phyloP scores from a whole-genome alignment of 2,113 vertebrate genomes.

The Pangasianodon hypophthalmus region DNA sequence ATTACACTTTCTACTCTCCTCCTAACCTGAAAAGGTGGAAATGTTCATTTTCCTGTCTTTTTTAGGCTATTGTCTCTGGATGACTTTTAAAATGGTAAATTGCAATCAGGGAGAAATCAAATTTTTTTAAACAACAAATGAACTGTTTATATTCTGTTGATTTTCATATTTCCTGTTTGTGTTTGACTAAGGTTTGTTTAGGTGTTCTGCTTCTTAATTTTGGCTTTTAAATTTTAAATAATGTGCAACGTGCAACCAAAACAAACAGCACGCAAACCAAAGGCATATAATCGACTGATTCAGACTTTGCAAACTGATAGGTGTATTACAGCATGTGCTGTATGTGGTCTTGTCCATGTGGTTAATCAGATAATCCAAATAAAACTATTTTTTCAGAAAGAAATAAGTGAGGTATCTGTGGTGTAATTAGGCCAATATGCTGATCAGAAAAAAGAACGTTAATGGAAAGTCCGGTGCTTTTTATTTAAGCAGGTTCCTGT shows the following conservation, averaged over 20 bases:
- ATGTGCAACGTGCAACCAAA: background rate
- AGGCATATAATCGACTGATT: background rate
- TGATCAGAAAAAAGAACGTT: background rate
- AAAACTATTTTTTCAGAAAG: background rate
- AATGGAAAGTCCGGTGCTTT: background rate
- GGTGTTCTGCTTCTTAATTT: background rate
- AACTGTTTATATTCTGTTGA: background rate
- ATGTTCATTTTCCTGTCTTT: background rate
- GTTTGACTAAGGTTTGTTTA: background rate
- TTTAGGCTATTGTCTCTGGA: background rate
- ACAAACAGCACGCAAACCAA: background rate
- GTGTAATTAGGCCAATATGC: background rate
- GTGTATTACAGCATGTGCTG: background rate
- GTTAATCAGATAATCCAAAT: background rate
- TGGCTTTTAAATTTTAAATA: background rate
- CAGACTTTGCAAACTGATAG: background rate
- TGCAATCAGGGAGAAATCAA: background rate
- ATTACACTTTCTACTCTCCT: background rate
- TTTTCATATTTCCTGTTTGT: background rate
- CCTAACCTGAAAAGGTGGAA: background rate
- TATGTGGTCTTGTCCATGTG: background rate
- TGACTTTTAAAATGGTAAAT: background rate
- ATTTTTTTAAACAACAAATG: background rate
- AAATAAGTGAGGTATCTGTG: background rate
- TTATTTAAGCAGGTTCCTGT: background rate